Base-by-base conservation (phyloP, 2,888 invertebrate genomes). In the Nomada lathburiana region DNA sequence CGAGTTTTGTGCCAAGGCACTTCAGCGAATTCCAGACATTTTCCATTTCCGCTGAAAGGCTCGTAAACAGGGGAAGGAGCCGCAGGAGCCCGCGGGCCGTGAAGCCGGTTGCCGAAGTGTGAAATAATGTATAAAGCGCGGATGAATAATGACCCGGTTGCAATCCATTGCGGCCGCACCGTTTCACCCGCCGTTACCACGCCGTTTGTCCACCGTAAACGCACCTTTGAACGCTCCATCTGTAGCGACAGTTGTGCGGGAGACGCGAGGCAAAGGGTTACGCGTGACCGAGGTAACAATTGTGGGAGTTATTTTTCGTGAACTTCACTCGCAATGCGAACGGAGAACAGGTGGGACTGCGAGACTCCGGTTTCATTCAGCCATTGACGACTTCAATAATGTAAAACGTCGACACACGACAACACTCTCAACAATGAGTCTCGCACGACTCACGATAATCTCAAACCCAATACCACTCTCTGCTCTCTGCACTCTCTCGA, bases 41-140 rank as follows among this genome's bases (percentile, higher is more conserved):
- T 88, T 85, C 85, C 88, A 85, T 85, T 87, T 88, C 80, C 83
- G 82, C 16, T 62, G 60, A 80, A 80, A 76, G 68, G 73, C 64
- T 87, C 79, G 85, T 83, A 87, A 83, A 87, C 85, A 80, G 23
- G 42, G 68, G 70, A 65, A 76, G 63, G 65, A 53, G 60, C 53
- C 62, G 57, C 69, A 71, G 42, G 62, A 57, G 42, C 55, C 13
- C 16, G 29, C 60, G 50, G 44, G 26, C 44, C 26, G 29, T n/a
- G 20, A 67, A 69, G 59, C 18, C 36, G 78, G 42, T 65, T 75
- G 82, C 67, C 76, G 76, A 84, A 76, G 60, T 84, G 79, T 80
- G 81, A 88, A 88, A 88, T 87, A 88, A 87, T 86, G 75, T 81
- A 86, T 79, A 76, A 86, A 84, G 62, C 81, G 60, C 23, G 77